Percentiles rank a stretch among this genome's conserved stretches.
Conservation (phyloP, 2,797 vertebrate species). For the Apogon hyalosoma region DNA sequence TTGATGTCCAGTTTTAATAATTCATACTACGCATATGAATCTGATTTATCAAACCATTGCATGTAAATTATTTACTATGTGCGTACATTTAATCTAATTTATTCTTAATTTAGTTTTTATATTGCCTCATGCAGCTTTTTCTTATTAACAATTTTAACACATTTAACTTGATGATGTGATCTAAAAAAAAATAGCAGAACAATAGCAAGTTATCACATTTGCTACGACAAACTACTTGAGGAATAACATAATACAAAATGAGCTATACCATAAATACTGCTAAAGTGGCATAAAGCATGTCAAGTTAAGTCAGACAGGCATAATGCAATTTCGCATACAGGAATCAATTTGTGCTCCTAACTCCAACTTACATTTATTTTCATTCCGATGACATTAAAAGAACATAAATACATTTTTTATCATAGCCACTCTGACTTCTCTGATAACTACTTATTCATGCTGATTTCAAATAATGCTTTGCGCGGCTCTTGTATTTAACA, state of each 20-base stretch:
- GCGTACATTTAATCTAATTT: background rate
- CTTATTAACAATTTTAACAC: background rate
- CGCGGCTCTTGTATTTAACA: constrained; percentile 69
- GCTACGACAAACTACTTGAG: too few relatives aligned
- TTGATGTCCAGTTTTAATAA: background rate
- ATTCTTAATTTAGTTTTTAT: background rate
- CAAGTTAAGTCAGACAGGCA: constrained; percentile 27
- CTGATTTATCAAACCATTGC: background rate
- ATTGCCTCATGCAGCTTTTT: background rate
- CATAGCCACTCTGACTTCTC: constrained; percentile 47
- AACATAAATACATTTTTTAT: constrained; percentile 52
- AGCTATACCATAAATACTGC: background rate
- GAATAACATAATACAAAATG: background rate
- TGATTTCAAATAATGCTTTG: constrained; percentile 76
- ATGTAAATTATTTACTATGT: background rate
- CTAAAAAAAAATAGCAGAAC: background rate
- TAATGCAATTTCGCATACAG: constrained; percentile 17
- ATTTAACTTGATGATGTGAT: constrained; percentile 1
- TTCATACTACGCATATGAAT: constrained; percentile 2
- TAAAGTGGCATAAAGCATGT: constrained; percentile 30
- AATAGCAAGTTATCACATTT: too few relatives aligned
- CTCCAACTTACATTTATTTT: background rate
- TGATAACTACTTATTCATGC: constrained; percentile 71
- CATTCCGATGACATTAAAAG: constrained; percentile 36
- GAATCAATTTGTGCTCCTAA: constrained; percentile 40